Evolutionary conservation across 2,797 vertebrate species (phyloP).

Genomic region (Distichodus sexfasciatus): DNA sequence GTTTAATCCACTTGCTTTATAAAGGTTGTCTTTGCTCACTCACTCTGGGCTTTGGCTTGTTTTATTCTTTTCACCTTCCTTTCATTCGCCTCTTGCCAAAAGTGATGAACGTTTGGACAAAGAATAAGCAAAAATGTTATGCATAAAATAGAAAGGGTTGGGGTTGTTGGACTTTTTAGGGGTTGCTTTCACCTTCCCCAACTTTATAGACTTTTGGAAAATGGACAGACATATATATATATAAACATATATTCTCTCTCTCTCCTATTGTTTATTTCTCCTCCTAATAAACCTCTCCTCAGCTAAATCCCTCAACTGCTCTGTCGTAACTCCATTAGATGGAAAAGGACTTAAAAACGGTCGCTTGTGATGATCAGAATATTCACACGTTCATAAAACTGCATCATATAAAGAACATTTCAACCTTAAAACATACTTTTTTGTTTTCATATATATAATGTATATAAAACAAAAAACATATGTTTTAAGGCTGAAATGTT

Average conservation of each 20-base stretch:
- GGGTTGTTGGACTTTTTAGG: conserved; percentile 24
- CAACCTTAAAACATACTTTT: too few relatives aligned
- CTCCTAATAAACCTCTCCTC: too few relatives aligned
- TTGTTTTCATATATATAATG: too few relatives aligned
- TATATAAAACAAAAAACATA: too few relatives aligned
- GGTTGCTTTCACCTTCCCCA: background rate
- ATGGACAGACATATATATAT: background rate
- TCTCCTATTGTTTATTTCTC: conserved; percentile 12
- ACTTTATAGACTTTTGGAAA: background rate
- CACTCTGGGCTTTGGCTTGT: conserved; percentile 61
- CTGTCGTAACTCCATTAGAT: too few relatives aligned
- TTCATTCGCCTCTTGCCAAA: conserved; percentile 46
- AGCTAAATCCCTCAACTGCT: too few relatives aligned
- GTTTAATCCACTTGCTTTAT: conserved; percentile 80
- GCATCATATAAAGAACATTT: too few relatives aligned
- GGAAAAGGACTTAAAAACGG: too few relatives aligned
- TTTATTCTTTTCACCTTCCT: conserved; percentile 37
- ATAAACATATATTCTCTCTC: background rate
- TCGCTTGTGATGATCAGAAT: too few relatives aligned
- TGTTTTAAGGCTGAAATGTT: too few relatives aligned
- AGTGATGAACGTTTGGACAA: conserved; percentile 65
- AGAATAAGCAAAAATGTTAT: conserved; percentile 15
- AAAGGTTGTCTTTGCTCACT: conserved; percentile 79
- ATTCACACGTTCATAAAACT: too few relatives aligned
- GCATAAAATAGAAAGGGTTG: too few relatives aligned